These are phyloP conservation scores for Channallabes apus DNA, from an alignment of 2,797 vertebrate species.

Conservation along the genomic window DNA sequence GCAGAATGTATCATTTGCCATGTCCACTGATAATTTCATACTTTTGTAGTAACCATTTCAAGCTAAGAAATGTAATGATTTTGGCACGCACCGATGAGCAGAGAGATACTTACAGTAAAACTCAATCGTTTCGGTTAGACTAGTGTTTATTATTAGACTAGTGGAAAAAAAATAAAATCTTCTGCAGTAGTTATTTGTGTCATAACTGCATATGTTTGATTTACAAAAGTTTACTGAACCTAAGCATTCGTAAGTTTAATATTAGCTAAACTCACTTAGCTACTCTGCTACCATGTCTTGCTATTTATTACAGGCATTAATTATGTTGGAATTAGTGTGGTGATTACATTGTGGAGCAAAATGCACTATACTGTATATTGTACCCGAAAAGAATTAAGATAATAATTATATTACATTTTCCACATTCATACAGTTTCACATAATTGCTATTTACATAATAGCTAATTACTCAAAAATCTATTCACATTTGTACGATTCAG, in stretches of 20 bases:
- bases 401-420: conserved; percentile 21
- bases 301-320: conserved; percentile 11
- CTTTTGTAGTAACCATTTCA: neutral
- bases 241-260: neutral
- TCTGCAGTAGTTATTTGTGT: neutral
- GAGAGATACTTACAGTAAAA: neutral
- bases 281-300: neutral
- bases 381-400: conserved; percentile 40
- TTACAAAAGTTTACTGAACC: neutral
- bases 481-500: conserved; percentile 14
- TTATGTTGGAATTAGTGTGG: conserved; percentile 35
- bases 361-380: conserved; percentile 24
- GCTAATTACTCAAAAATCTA: neutral
- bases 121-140: too few species aligned
- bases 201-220: neutral
- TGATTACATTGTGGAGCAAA: conserved; percentile 34
- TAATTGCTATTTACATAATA: conserved; percentile 23
- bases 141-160: neutral
- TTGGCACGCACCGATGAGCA: neutral
- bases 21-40: neutral
- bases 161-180: neutral
- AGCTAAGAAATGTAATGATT: neutral
- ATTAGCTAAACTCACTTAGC: neutral
- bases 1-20: neutral
- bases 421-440: neutral